Evolutionary conservation across 2,888 invertebrate genomes (phyloP), one percentile per base, ranked within the genome.

Genomic region (Ecliptopera silaceata): DNA sequence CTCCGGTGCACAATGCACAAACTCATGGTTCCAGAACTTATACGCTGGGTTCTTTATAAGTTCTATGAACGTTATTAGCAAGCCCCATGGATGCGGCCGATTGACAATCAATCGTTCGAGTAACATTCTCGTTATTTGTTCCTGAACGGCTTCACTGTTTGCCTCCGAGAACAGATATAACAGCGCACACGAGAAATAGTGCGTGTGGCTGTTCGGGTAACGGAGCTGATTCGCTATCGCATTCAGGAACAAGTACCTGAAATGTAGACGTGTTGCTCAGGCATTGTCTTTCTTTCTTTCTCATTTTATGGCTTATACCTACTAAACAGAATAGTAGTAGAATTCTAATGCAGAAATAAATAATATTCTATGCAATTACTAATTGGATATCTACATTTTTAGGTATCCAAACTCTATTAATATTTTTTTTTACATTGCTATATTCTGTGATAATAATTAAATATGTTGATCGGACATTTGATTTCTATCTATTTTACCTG

Each of bases 131-230:
- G 98, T 99, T 50, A 99, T 99, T 84, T 99, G 99, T 85, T 99
- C 99, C 72, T 99, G 99, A 60, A 99, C 98, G 4, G 98, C 97
- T 86, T 99, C 98, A 0, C 97, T 96, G 79, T 99, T 98, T 5
- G 99, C 98, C 84, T 99, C 99, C 43, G 97, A 97, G 88, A 99
- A 99, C 70, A 99, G 92, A 85, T 99, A 99, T 63, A 99, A 92
- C 48, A 99, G 93, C 32, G 98, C 97, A 84, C 99, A 99, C 77
- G 99, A 99, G 92, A 99, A 99, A 92, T 99, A 99, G 91, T 99
- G 99, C 15, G 99, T 99, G 90, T 99, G 99, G 78, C 98, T 99
- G 89, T 99, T 99, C 10, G 99, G 99, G 88, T 99, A 99, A 18
- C 99, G 95, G 74, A 99, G 92, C 81, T 99, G 99, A 89, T 99